These are phyloP conservation scores for Pandemis cinnamomeana DNA, from an alignment of 2,888 invertebrate genomes.

Conservation along the genomic window DNA sequence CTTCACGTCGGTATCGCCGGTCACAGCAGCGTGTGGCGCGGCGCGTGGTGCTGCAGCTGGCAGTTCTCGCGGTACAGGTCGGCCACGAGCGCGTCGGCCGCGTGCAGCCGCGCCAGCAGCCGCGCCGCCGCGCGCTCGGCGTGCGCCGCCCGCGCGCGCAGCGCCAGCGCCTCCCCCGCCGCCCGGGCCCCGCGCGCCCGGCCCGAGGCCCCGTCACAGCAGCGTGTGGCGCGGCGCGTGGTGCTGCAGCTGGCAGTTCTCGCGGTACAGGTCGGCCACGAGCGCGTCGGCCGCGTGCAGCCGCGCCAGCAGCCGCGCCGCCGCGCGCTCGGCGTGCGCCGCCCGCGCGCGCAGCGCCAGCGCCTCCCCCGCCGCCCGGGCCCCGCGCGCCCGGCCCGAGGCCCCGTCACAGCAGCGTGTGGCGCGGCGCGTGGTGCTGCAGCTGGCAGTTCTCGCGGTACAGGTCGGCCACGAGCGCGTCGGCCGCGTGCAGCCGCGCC, in stretches of 20 bases:
- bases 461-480: conserved; percentile 84
- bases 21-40: conserved; percentile 25
- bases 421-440: conserved; percentile 59
- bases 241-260: too few relatives aligned
- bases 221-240: conserved; percentile 12
- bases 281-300: too few relatives aligned
- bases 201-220: neutral
- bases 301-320: too few relatives aligned
- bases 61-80: conserved; percentile 89
- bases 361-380: too few relatives aligned
- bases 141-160: conserved; percentile 67
- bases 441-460: conserved; percentile 91
- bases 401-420: conserved; percentile 22
- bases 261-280: too few relatives aligned
- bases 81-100: conserved; percentile 87
- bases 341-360: too few relatives aligned
- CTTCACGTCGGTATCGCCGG: neutral
- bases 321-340: too few relatives aligned
- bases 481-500: conserved; percentile 87
- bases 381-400: too few relatives aligned
- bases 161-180: conserved; percentile 75
- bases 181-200: conserved; percentile 30
- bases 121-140: conserved; percentile 59
- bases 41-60: conserved; percentile 80
- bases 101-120: conserved; percentile 84